phyloP scores from a whole-genome alignment of 2,797 vertebrate species.

The Harpagifer antarcticus region DNA sequence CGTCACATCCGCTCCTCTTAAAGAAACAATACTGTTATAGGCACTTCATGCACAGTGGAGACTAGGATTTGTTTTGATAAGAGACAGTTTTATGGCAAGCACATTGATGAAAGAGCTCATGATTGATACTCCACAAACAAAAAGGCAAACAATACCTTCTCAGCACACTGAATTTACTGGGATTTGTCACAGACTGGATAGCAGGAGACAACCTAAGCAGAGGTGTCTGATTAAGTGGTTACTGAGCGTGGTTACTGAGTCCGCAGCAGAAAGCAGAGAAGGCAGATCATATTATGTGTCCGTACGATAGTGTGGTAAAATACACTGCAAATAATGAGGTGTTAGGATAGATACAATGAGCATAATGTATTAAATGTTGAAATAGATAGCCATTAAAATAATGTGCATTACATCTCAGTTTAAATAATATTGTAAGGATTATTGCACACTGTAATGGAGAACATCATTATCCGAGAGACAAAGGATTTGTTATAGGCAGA shows the following conservation, averaged over 20 bases:
- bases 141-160: slow-evolving; percentile 2
- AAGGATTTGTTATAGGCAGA: slow-evolving; percentile 21
- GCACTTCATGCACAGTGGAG: background rate
- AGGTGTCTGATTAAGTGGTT: slow-evolving; percentile 42
- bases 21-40: background rate
- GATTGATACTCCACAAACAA: slow-evolving; percentile 20
- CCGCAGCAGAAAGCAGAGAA: slow-evolving; percentile 28
- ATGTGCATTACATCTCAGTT: slow-evolving; percentile 27
- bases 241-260: slow-evolving; percentile 8
- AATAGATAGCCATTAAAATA: slow-evolving; percentile 38
- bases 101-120: background rate
- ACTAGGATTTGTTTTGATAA: background rate
- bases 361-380: slow-evolving; percentile 42
- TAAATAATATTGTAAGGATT: slow-evolving; percentile 28
- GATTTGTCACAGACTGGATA: slow-evolving; percentile 30
- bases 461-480: slow-evolving; percentile 11
- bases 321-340: slow-evolving; percentile 45
- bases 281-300: slow-evolving; percentile 35
- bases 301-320: slow-evolving; percentile 7
- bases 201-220: slow-evolving; percentile 28
- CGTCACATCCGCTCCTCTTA: background rate
- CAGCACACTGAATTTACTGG: slow-evolving; percentile 7
- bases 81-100: background rate
- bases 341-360: slow-evolving; percentile 42
- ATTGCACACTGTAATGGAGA: slow-evolving; percentile 8